phyloP scores from a whole-genome alignment of 2,888 invertebrate species.

The Drosophila seclusa region DNA sequence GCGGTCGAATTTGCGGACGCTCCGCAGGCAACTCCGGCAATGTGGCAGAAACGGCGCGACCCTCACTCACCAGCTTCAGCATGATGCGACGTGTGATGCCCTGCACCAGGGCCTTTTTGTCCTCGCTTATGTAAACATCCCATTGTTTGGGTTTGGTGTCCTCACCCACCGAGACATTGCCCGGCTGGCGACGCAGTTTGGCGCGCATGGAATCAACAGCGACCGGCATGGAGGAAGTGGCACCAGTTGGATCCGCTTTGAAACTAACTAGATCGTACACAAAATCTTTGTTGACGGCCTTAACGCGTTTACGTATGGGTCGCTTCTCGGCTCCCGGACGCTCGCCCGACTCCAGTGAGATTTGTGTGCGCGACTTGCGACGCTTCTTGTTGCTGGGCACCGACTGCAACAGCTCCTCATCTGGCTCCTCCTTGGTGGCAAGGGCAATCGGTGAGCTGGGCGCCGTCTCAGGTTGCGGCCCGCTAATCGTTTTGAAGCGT shows the following conservation, averaged over 20 bases:
- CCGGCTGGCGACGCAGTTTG: conserved; percentile 70
- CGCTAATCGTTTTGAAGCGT: conserved; percentile 53
- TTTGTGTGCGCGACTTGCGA: conserved; percentile 65
- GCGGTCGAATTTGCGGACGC: conserved; percentile 82
- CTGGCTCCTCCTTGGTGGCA: conserved; percentile 53
- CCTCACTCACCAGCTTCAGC: conserved; percentile 73
- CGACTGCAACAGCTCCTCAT: conserved; percentile 38
- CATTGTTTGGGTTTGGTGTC: conserved; percentile 54
- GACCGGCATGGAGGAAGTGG: conserved; percentile 22
- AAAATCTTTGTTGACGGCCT: conserved; percentile 89
- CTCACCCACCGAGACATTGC: conserved; percentile 22
- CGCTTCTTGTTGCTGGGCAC: conserved; percentile 51
- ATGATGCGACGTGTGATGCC: conserved; percentile 78
- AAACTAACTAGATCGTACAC: conserved; percentile 87
- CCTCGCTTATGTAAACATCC: conserved; percentile 59
- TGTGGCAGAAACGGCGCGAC: conserved; percentile 81
- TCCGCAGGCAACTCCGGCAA: conserved; percentile 83
- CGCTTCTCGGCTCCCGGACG: conserved; percentile 80
- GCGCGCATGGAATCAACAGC: conserved; percentile 49
- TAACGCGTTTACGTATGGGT: conserved; percentile 88
- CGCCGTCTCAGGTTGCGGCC: conserved; percentile 22
- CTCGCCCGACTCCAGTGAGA: conserved; percentile 62
- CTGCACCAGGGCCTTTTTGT: conserved; percentile 59
- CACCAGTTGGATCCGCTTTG: conserved; percentile 80
- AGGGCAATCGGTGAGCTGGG: conserved; percentile 28